phyloP scores from a whole-genome alignment of 2,888 invertebrate genomes.

The Tenthredo mesomela region DNA sequence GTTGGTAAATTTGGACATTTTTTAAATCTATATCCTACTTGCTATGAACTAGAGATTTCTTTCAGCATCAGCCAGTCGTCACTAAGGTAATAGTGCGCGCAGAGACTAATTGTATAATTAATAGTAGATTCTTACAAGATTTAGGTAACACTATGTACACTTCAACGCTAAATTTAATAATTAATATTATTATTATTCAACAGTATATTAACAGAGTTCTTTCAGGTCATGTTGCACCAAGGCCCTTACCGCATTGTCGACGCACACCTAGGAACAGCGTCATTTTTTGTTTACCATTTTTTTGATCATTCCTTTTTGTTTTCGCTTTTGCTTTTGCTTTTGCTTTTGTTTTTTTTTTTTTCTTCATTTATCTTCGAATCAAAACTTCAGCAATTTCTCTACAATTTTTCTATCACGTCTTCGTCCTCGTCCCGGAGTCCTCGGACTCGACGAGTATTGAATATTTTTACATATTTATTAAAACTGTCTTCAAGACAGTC shows the following conservation, averaged over 20 bases:
- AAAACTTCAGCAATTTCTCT: slow-evolving; percentile 47
- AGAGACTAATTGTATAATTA: slow-evolving; percentile 59
- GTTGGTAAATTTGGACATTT: slow-evolving; percentile 64
- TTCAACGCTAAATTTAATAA: slow-evolving; percentile 56
- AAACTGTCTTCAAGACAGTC: slow-evolving; percentile 54
- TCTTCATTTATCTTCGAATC: neutral
- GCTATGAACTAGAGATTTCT: slow-evolving; percentile 68
- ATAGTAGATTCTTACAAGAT: slow-evolving; percentile 70
- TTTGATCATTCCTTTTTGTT: slow-evolving; percentile 17
- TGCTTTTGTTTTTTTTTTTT: neutral
- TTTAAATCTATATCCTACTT: slow-evolving; percentile 59
- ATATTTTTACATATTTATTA: neutral
- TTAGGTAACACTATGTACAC: slow-evolving; percentile 75
- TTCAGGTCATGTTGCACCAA: slow-evolving; percentile 41
- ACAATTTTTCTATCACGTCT: slow-evolving; percentile 52
- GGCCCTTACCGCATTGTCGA: neutral
- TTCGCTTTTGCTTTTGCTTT: slow-evolving; percentile 49
- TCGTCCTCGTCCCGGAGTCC: neutral
- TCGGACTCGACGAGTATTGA: neutral
- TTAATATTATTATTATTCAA: slow-evolving; percentile 49
- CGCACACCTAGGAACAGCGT: slow-evolving; percentile 42
- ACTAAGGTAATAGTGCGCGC: slow-evolving; percentile 58
- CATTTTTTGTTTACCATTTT: slow-evolving; percentile 43
- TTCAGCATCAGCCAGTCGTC: slow-evolving; percentile 64
- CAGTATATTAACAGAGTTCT: slow-evolving; percentile 46